Evolutionary conservation across 2,888 invertebrate species (phyloP), one percentile per base, ranked within the genome.

Genomic region (Aporophyla lueneburgensis): DNA sequence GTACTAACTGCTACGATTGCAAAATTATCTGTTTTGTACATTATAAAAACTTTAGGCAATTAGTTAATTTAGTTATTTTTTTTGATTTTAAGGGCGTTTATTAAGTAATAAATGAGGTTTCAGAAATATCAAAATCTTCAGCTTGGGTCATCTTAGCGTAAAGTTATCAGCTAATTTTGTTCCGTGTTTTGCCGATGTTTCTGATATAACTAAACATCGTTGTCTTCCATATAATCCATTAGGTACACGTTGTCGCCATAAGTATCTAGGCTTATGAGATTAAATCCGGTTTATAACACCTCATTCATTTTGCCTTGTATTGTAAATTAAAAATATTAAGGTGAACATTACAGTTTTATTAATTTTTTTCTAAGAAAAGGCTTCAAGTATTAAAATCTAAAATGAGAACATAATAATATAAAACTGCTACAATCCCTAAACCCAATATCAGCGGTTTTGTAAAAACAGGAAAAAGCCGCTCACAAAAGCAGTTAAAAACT

Each of bases 401-500:
- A 59, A 59, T n/a, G 43, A 7, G 16, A 24, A 7, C 27, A 54
- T 27, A 51, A 63, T 43, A n/a, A 56, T 74, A 51, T 51, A 33
- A 56, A 74, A 73, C 24, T 74, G 49, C 43, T 24, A 51, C 12
- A 19, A 74, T n/a, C 62, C 21, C 21, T 51, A 19, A 63, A 51
- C 40, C 7, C n/a, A 40, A 40, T 43, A 19, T 40, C 3, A 12
- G 19, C 27, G 16, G 43, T 58, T 79, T 24, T 33, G n/a, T 54
- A 21, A 33, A 65, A 68, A 68, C 10, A 59, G 12, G 9, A 19
- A 51, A 63, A 69, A 27, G 12, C 1, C 2, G 33, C 33, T 74
- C 10, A 61, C 68, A 59, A 54, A 80, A 71, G n/a, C 58, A 63
- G 73, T 56, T 84, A 68, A 84, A 69, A 84, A 53, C 54, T 53